Evolutionary conservation across 37 sponge, comb jelly and placozoan species (phyloP), one percentile per base, ranked within the genome.

Genomic region (Geodia barretti): DNA sequence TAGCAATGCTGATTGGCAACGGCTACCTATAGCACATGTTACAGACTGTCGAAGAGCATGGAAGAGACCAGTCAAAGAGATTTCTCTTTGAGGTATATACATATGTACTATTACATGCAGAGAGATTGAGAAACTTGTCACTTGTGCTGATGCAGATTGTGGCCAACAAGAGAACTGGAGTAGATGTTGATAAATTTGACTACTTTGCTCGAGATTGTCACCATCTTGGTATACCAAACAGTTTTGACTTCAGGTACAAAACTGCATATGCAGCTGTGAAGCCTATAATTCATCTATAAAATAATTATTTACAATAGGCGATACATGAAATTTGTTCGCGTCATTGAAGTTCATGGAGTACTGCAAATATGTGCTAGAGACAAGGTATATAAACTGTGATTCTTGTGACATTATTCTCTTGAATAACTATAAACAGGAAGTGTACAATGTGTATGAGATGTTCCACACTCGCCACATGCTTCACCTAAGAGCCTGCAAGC

Each of bases 101-200:
- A n/a, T n/a, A n/a, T n/a, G n/a, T n/a, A n/a, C n/a, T n/a, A n/a
- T n/a, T n/a, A n/a, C n/a, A n/a, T n/a, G n/a, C n/a, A n/a, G n/a
- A n/a, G n/a, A n/a, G n/a, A n/a, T n/a, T n/a, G n/a, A n/a, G n/a
- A n/a, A n/a, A n/a, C n/a, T n/a, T n/a, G n/a, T n/a, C n/a, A n/a
- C n/a, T n/a, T n/a, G n/a, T n/a, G n/a, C n/a, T n/a, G n/a, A 9
- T n/a, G n/a, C 82, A 95, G 89, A 92, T 98, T 54, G 97, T 98
- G 33, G 93, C 97, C 34, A 98, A 98, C 75, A 94, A 98, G 81
- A 77, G 82, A 70, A 98, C 86, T 77, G 97, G 97, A 0, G 84
- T 96, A 64, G 99, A 98, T 79, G 99, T 98, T 32, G 99, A 98
- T 70, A 98, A 98, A 78, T 98, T 95, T 91, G 99, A 98, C 79